phyloP scores from a whole-genome alignment of 2,113 vertebrate species.

The Ornithorhynchus anatinus region DNA sequence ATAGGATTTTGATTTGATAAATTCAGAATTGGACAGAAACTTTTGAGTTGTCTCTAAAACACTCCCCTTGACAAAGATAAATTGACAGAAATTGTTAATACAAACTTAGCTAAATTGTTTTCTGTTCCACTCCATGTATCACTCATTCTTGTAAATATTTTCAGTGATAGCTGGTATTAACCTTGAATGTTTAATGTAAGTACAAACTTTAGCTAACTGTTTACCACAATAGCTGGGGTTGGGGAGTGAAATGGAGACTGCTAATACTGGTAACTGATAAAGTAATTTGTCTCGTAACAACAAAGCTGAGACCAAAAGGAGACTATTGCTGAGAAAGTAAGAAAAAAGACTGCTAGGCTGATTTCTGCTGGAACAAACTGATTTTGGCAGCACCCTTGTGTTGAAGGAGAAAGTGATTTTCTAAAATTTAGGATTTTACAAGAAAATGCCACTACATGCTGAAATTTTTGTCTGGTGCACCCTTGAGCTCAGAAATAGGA shows the following conservation, averaged over 20 bases:
- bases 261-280: neutral
- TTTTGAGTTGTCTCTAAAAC: neutral
- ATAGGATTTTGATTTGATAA: neutral
- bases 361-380: neutral
- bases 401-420: neutral
- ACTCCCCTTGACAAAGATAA: neutral
- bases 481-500: slow-evolving; percentile 13
- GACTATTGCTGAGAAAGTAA: neutral
- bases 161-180: slow-evolving; percentile 15
- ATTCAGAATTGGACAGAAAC: neutral
- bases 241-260: neutral
- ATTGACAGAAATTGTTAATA: neutral
- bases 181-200: slow-evolving; percentile 39
- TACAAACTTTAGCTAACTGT: neutral
- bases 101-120: neutral
- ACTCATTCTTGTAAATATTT: neutral
- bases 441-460: neutral
- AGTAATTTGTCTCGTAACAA: neutral
- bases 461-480: slow-evolving; percentile 14
- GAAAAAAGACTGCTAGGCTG: too few relatives aligned
- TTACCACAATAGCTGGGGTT: neutral
- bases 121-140: slow-evolving; percentile 9
- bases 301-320: neutral
- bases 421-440: slow-evolving; percentile 7
- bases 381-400: neutral